Evolutionary conservation across 2,113 vertebrate genomes (phyloP).

Genomic region (Vidua chalybeata): DNA sequence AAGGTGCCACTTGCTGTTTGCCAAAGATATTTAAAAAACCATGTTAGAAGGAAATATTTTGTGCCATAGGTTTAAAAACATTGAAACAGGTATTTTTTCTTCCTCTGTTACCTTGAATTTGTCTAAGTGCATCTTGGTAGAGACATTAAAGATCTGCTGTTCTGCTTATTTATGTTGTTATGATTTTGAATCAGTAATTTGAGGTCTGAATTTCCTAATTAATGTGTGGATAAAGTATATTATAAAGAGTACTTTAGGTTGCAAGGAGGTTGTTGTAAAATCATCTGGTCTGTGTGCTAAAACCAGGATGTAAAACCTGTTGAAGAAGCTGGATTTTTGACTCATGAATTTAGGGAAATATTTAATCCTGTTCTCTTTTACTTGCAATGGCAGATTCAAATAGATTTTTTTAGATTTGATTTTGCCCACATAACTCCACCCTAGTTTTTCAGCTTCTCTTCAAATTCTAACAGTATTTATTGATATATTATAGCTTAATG

Average conservation of each 20-base stretch:
- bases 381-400: not conserved
- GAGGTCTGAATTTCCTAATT: not conserved
- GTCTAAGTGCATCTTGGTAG: not conserved
- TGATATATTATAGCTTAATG: not conserved
- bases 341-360: not conserved
- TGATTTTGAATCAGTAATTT: not conserved
- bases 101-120: not conserved
- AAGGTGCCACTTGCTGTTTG: not conserved
- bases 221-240: not conserved
- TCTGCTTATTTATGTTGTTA: not conserved
- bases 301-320: not conserved
- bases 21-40: not conserved
- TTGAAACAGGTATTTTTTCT: not conserved
- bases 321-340: not conserved
- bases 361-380: not conserved
- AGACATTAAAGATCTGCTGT: not conserved
- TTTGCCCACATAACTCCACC: not conserved
- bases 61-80: fast-evolving
- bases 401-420: not conserved
- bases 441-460: not conserved
- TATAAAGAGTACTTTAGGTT: not conserved
- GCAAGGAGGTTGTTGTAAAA: not conserved
- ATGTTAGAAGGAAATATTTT: not conserved
- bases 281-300: not conserved
- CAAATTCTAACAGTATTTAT: not conserved